Base-by-base conservation (phyloP, 2,888 invertebrate species). In the Iphiclides podalirius region DNA sequence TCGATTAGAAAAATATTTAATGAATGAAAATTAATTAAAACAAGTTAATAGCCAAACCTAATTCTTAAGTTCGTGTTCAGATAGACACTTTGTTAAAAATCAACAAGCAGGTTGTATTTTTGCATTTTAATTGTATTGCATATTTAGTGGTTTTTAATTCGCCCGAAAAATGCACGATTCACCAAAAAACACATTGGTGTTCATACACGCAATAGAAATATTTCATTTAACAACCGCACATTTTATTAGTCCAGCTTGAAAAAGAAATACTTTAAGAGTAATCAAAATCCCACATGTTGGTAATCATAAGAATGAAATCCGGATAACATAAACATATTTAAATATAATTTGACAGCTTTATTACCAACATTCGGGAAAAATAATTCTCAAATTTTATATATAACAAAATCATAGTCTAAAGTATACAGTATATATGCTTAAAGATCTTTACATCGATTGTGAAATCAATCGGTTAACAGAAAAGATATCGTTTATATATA, bases 241-340 rank as follows among this genome's bases (percentile, higher is more conserved):
- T 33, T 31, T 43, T 17, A 31, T 42, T 37, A 48, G 37, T 42
- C 37, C 48, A 42, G 42, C 45, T 49, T 51, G 41, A 45, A 23
- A n/a, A 38, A 17, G 40, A 40, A 47, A 47, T 47, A 41, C 26
- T 36, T 26, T 4, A 20, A 40, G 39, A 14, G 28, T 2, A 16
- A 33, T 23, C 17, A n/a, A 23, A 15, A 38, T 11, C 38, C 28
- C 28, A 9, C n/a, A 14, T 28, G 8, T 40, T 11, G 26, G 16
- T 31, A 15, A 12, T 14, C 15, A 16, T 4, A 7, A 33, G 4
- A 16, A 31, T 7, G 17, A 33, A 28, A 15, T 35, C n/a, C n/a
- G n/a, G n/a, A n/a, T n/a, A n/a, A 34, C n/a, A 12, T 20, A 20
- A 20, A 20, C 8, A 6, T 28, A 28, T 28, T 28, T 28, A 28